Base-by-base conservation (phyloP, 1,140 invertebrate species). In the Heliothis subflexa region DNA sequence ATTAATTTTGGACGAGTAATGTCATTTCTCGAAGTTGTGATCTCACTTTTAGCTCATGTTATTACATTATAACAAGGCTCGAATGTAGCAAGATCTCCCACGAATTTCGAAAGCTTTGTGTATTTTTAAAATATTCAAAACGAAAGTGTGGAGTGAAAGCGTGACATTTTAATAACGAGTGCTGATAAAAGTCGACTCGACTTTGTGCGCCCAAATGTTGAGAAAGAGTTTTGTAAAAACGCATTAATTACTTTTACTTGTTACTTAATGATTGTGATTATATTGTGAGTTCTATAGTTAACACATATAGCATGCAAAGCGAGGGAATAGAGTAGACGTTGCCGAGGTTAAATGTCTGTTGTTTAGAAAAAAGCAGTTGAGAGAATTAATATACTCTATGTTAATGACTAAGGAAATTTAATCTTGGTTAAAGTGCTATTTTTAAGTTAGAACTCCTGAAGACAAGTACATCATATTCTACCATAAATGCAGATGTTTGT, bases 111-210 rank as follows among this genome's bases (percentile, higher is more conserved):
- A 84, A 85, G 85, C 85, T 81, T 83, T 81, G 72, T 75, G 71
- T 74, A 54, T 78, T 81, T 80, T 82, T 81, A 80, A 83, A 84
- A 84, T 82, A 83, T 85, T 83, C 81, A 70, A 78, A 83, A 89
- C 12, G 88, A 90, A 90, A 90, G 87, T 90, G 79, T 47, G 33
- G 74, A 79, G 84, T 81, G 87, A 90, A 88, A 89, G 86, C 79
- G 76, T 82, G 78, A 86, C 80, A 83, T 88, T 84, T 85, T 78
- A 81, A 81, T 85, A 85, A 85, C 78, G 77, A 71, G 77, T 12
- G 55, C 52, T 80, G 73, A 83, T 85, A 81, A 83, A 82, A 64
- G 73, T 71, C 75, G 57, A 70, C 28, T 66, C 50, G 33, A 54
- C 25, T 55, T 66, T 66, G 62, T 61, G 71, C 64, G 25, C 52